Evolutionary conservation across 2,113 vertebrate species (phyloP), one percentile per base, ranked within the genome.

Genomic region (Catagonus wagneri): DNA sequence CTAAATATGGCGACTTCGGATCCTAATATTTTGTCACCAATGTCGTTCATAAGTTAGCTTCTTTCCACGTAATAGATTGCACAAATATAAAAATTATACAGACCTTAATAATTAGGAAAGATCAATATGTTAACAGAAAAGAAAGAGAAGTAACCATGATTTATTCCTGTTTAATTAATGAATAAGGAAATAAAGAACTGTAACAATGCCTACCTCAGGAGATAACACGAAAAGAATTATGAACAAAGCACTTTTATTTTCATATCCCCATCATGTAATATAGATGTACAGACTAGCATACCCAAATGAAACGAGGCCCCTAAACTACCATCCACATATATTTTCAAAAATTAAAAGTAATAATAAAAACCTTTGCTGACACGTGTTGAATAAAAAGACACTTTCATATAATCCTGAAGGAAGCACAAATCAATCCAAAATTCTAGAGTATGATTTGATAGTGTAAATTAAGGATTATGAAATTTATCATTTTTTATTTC

Each of bases 271-370:
- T 76, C 14, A 83, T 39, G 19, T 54, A 61, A 69, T 50, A 11
- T 1, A 54, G 0, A 36, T 13, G 0, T 19, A 23, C 9, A 50
- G 16, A 83, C 65, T 0, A 74, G n/a, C 3, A 0, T 1, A 68
- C 14, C 7, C 17, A 44, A 44, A 17, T 13, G 23, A 36, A 44
- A 13, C 17, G n/a, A 10, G 25, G 23, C 52, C 32, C 63, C 27
- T 76, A 61, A 19, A 4, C 10, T 76, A 71, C 22, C 11, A 29
- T 6, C 63, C 13, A 54, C 13, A n/a, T 32, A 44, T 36, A n/a
- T 88, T 71, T 88, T 91, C n/a, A 83, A 68, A 90, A 6, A 83
- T 29, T 83, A 36, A 86, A 89, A 81, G 15, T 54, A 86, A 54
- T 3, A 75, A 63, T 75, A 54, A 72, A 83, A 56, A 20, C 1